Evolutionary conservation across 1,140 invertebrate genomes (phyloP).

Genomic region (Phymastichus coffea): DNA sequence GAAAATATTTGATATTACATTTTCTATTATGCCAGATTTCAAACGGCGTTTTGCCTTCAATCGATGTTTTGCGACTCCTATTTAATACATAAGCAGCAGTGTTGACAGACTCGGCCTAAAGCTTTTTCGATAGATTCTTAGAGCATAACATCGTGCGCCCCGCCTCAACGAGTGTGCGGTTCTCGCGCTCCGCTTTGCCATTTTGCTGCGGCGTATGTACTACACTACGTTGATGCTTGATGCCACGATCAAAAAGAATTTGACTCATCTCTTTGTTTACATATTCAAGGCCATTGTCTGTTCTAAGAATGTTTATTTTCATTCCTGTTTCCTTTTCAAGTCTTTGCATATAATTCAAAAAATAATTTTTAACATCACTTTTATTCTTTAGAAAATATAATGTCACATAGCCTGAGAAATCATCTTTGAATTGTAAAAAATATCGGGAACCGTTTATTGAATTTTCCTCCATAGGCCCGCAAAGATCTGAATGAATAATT

Average conservation of each 20-base stretch:
- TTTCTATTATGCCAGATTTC: conserved; percentile 36
- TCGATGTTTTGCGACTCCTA: background rate
- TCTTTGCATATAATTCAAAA: conserved; percentile 32
- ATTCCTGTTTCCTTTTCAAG: conserved; percentile 32
- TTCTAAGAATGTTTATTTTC: too few relatives aligned
- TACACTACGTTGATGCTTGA: conserved; percentile 24
- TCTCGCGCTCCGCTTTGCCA: conserved; percentile 41
- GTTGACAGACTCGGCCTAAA: conserved; percentile 33
- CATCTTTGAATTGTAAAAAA: conserved; percentile 50
- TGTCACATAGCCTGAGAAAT: conserved; percentile 42
- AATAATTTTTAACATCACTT: conserved; percentile 33
- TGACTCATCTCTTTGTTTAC: conserved; percentile 25
- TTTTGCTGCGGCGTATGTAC: conserved; percentile 43
- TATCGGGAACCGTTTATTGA: conserved; percentile 45
- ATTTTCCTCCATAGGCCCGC: too few relatives aligned
- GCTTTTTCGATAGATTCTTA: conserved; percentile 7
- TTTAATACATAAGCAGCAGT: too few relatives aligned
- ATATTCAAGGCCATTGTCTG: conserved; percentile 40
- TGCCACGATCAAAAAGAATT: conserved; percentile 2
- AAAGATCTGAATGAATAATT: conserved; percentile 52
- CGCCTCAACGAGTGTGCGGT: conserved; percentile 39
- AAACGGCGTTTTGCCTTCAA: conserved; percentile 33
- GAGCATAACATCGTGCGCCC: conserved; percentile 28
- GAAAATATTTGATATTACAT: conserved; percentile 34
- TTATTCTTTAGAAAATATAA: conserved; percentile 46